These are phyloP conservation scores for Choloepus didactylus DNA, from an alignment of 2,797 vertebrate genomes.

Conservation along the genomic window DNA sequence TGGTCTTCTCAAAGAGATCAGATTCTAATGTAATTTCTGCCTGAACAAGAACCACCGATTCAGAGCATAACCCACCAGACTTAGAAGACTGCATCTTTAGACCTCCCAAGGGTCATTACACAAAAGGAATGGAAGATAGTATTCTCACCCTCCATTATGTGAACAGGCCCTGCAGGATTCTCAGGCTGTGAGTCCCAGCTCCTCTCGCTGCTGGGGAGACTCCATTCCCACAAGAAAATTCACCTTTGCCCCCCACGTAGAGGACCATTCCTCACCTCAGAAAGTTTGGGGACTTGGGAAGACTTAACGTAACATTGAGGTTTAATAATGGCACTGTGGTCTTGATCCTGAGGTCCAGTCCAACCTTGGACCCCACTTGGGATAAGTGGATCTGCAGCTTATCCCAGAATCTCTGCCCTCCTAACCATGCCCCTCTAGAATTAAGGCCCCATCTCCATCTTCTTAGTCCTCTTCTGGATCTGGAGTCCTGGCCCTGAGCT, in stretches of 20 bases:
- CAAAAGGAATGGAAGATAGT: background rate
- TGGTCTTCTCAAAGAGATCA: background rate
- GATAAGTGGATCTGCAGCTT: background rate
- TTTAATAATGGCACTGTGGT: background rate
- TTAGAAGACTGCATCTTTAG: background rate
- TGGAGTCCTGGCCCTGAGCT: background rate
- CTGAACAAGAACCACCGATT: background rate
- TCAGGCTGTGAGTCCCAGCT: background rate
- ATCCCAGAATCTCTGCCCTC: background rate
- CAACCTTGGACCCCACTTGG: background rate
- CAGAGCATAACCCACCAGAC: background rate
- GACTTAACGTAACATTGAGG: background rate
- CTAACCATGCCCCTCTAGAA: background rate
- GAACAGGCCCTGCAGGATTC: background rate
- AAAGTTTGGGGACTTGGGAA: background rate
- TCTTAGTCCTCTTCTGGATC: background rate
- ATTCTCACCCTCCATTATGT: background rate
- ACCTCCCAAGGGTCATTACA: background rate
- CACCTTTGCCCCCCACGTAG: background rate
- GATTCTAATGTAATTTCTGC: background rate
- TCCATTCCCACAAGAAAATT: background rate
- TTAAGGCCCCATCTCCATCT: background rate
- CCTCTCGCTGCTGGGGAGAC: background rate
- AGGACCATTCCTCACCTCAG: background rate
- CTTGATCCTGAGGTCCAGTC: background rate